Evolutionary conservation across 1,140 invertebrate genomes (phyloP), one percentile per base, ranked within the genome.

Genomic region (Planococcus citri): DNA sequence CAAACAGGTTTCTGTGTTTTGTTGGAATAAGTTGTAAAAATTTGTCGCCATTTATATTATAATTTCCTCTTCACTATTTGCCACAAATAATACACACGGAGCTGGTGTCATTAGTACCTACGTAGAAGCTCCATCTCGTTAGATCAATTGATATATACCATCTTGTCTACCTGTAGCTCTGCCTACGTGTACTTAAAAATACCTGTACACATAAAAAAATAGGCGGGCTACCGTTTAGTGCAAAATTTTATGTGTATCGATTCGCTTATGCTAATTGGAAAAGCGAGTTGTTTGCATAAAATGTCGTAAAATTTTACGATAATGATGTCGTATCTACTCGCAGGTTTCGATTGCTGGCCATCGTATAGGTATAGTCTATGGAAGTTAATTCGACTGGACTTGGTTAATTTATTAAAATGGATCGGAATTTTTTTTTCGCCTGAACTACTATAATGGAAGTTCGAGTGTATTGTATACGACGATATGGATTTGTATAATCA

Each of bases 291-390:
- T 51, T 51, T 51, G 41, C 17, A 51, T 51, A 51, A n/a, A 51
- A 51, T 51, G 41, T 51, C 41, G n/a, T 51, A 51, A 51, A 51
- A 51, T 51, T 51, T 51, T 51, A 51, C 41, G 41, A 51, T 51
- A 51, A 51, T 20, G 41, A n/a, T 51, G 41, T 51, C 12, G 12
- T 6, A 33, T 33, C n/a, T n/a, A n/a, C n/a, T n/a, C n/a, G n/a
- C n/a, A n/a, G n/a, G n/a, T n/a, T n/a, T 37, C 33, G 33, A 14
- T 14, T 6, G 33, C 14, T 37, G 33, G 33, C 33, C 6, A 37
- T 37, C 33, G 33, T 37, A 14, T 14, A 8, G 33, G 33, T 14
- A 37, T 37, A 37, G 14, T 37, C 14, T 37, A 37, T 51, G 6
- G 41, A 51, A 51, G 6, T 6, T 17, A 33, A 33, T 33, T 51